A percentile compares a stretch with the other conserved stretches of the same genome.
Conservation (phyloP, 2,797 vertebrate species). For the Spondyliosoma cantharus region DNA sequence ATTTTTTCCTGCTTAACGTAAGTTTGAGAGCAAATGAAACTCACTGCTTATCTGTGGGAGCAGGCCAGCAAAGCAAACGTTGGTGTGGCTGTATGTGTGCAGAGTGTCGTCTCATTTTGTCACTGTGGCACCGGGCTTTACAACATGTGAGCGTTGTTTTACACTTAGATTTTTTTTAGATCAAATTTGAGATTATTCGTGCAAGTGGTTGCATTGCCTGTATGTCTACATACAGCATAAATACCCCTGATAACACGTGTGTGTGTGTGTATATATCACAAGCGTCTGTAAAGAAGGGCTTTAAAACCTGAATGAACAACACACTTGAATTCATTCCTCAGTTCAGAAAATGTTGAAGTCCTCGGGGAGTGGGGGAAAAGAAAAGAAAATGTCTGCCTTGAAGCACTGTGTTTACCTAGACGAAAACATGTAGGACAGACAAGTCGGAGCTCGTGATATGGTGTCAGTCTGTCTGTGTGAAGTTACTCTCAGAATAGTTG, state of each 20-base stretch:
- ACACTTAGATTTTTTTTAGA: conserved; percentile 33
- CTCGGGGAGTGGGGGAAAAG: conserved; percentile 24
- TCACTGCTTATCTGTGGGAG: conserved; percentile 52
- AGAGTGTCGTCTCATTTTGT: conserved; percentile 47
- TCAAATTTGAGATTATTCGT: conserved; percentile 39
- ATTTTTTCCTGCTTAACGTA: conserved; percentile 40
- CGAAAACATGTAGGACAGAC: conserved; percentile 43
- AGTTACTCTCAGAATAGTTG: conserved; percentile 55
- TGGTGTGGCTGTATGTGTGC: conserved; percentile 51
- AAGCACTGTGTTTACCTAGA: conserved; percentile 66
- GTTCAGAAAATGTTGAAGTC: conserved; percentile 39
- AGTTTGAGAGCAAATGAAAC: conserved; percentile 37
- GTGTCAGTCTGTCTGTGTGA: conserved; percentile 65
- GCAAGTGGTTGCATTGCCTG: conserved; percentile 12
- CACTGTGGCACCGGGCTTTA: conserved; percentile 50
- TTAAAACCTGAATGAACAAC: conserved; percentile 52
- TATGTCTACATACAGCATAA: conserved; percentile 31
- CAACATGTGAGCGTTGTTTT: conserved; percentile 55
- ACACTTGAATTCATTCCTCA: conserved; percentile 70
- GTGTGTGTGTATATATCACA: conserved; percentile 10
- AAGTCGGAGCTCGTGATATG: conserved; percentile 63
- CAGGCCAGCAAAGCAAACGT: conserved; percentile 44
- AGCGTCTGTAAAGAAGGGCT: conserved; percentile 66
- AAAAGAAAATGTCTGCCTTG: conserved; percentile 37
- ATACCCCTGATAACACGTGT: conserved; percentile 42